Base-by-base conservation (phyloP, 2,113 vertebrate species). In the Pangasianodon gigas region DNA sequence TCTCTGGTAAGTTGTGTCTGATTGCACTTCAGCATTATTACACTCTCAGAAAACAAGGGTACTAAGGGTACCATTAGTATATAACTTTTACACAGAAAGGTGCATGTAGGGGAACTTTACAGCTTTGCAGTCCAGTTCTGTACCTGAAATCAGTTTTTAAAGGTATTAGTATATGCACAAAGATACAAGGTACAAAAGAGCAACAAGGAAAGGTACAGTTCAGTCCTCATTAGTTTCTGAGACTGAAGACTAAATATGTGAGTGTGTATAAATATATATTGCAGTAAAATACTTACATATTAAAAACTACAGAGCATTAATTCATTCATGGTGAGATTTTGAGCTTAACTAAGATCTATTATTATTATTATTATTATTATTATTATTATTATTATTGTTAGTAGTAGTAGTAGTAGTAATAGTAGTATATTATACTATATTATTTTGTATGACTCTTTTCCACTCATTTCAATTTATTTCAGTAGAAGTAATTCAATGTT, bases 1-100 rank as follows among this genome's bases (percentile, higher is more conserved):
- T 95, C 93, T 94, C 88, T 81, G 29, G 44, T 88, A 75, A 87
- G 62, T 89, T 85, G 87, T 69, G 88, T 16, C 67, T 83, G 58
- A 86, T 16, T 26, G 24, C 26, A 26, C 77, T 16, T 51, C 9
- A 77, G 7, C 19, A 46, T 77, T 26, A 46, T 18, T 37, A 77
- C 44, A 10, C 13, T 58, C 32, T 58, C 16, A 18, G 79, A 19
- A 4, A 32, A 54, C 18, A 82, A 82, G 29, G 79, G 77, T 26
- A 80, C 46, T 32, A 24, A 77, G 21, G 44, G 46, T 24, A 46
- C 41, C 16, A 21, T 41, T 44, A 26, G 46, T 26, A 51, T 1
- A 51, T 10, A 46, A 7, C 74, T 26, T 44, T 52, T 2, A n/a
- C 14, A 6, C 52, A 2, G 29, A 52, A 51, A 29, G 46, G 77